Evolutionary conservation across 2,888 invertebrate genomes (phyloP).

Genomic region (Noctua pronuba): DNA sequence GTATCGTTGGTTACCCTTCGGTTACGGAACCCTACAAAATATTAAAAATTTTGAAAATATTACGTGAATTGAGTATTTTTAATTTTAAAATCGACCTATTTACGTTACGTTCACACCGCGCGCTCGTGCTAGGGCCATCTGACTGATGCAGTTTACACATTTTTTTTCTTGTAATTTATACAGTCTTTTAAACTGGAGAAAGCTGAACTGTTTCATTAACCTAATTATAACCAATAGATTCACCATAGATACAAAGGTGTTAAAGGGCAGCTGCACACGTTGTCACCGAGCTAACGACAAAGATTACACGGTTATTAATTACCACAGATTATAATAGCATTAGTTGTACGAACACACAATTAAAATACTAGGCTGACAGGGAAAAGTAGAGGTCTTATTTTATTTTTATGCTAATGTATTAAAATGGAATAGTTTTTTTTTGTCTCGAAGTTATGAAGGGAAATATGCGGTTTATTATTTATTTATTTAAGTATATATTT

Average conservation of each 20-base stretch:
- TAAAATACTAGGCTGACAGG: conserved; percentile 54
- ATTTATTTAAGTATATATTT: too few relatives aligned
- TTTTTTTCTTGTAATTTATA: background rate
- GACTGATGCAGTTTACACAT: background rate
- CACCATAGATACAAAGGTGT: conserved; percentile 44
- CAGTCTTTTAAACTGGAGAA: conserved; percentile 7
- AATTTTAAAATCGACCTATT: too few relatives aligned
- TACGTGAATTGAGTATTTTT: too few relatives aligned
- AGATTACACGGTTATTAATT: conserved; percentile 58
- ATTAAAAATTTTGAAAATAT: too few relatives aligned
- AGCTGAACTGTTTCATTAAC: background rate
- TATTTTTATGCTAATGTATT: conserved; percentile 25
- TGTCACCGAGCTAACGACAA: conserved; percentile 50
- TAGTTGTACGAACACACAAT: conserved; percentile 51
- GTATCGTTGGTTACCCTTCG: too few relatives aligned
- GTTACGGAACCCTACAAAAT: too few relatives aligned
- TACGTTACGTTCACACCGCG: too few relatives aligned
- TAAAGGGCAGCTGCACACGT: conserved; percentile 44
- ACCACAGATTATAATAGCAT: conserved; percentile 53
- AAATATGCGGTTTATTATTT: conserved; percentile 5
- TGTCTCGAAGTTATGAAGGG: background rate
- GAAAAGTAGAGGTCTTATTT: conserved; percentile 17
- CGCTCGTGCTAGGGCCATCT: too few relatives aligned
- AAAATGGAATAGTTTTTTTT: background rate
- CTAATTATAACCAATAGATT: conserved; percentile 43